Percentiles rank a stretch among this genome's conserved stretches.
phyloP scores from a whole-genome alignment of 2,797 vertebrate species.

The Peromyscus melanophrys region DNA sequence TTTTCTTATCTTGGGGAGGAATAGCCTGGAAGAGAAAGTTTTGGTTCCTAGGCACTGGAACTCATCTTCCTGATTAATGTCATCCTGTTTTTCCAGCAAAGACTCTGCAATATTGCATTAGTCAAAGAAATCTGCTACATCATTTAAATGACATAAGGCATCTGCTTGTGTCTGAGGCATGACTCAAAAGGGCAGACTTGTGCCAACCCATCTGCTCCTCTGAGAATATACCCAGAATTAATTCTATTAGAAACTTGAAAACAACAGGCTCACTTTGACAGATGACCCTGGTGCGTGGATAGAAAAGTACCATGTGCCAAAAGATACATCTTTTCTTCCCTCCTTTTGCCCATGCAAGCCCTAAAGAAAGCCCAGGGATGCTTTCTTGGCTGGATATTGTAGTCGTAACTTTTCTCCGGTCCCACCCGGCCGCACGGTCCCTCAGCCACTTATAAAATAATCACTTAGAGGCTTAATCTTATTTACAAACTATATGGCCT shows the following conservation, averaged over 20 bases:
- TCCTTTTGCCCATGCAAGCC: background rate
- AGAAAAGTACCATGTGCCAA: conserved; percentile 11
- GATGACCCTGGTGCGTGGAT: background rate
- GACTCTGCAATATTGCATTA: conserved; percentile 64
- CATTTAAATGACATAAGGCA: conserved; percentile 78
- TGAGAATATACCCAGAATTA: conserved; percentile 83
- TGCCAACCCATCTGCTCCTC: conserved; percentile 83
- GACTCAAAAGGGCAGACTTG: conserved; percentile 53
- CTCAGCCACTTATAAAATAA: no score
- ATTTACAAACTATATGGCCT: no score
- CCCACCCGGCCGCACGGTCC: no score
- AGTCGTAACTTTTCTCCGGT: no score
- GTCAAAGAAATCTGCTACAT: conserved; percentile 79
- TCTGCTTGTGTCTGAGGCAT: conserved; percentile 76
- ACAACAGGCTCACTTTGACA: conserved; percentile 66
- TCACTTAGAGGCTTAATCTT: no score
- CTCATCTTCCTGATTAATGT: conserved; percentile 61
- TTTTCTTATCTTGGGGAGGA: background rate
- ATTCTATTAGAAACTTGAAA: conserved; percentile 83
- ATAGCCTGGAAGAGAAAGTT: background rate
- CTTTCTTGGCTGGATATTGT: background rate
- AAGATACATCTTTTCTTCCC: background rate
- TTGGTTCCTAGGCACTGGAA: conserved; percentile 18
- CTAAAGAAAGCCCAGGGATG: background rate
- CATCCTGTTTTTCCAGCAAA: conserved; percentile 83